These are phyloP conservation scores for Nothocercus julius DNA, from an alignment of 2,113 vertebrate species.

Conservation along the genomic window DNA sequence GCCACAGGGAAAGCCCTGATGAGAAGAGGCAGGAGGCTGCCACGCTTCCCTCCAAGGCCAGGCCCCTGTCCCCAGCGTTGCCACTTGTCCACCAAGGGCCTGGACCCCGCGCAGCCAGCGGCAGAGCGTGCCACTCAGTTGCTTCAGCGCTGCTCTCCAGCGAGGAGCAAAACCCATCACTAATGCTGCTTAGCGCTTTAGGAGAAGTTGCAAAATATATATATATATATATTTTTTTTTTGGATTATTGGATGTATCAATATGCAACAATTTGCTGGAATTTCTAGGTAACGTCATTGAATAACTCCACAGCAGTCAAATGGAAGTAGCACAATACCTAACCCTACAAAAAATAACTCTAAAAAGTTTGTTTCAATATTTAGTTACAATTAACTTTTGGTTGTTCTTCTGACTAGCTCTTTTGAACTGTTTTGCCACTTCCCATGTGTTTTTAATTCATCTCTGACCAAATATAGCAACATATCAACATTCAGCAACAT, in stretches of 20 bases:
- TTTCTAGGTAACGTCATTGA: neutral
- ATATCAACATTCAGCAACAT: neutral
- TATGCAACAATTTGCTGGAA: no score
- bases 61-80: neutral
- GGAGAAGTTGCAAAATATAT: neutral
- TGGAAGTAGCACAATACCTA: neutral
- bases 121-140: neutral
- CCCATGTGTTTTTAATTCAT: neutral
- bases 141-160: neutral
- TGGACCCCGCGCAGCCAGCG: neutral
- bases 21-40: neutral
- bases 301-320: neutral
- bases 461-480: neutral
- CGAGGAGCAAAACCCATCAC: neutral
- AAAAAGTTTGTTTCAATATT: neutral
- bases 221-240: no score
- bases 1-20: neutral
- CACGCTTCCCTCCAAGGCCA: neutral
- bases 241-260: no score
- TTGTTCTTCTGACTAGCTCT: neutral
- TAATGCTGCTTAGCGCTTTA: neutral
- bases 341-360: neutral
- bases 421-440: neutral
- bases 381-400: neutral
- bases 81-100: neutral